Evolutionary conservation across 1,140 invertebrate genomes (phyloP), one percentile per base, ranked within the genome.

Genomic region (Dendroctonus valens): DNA sequence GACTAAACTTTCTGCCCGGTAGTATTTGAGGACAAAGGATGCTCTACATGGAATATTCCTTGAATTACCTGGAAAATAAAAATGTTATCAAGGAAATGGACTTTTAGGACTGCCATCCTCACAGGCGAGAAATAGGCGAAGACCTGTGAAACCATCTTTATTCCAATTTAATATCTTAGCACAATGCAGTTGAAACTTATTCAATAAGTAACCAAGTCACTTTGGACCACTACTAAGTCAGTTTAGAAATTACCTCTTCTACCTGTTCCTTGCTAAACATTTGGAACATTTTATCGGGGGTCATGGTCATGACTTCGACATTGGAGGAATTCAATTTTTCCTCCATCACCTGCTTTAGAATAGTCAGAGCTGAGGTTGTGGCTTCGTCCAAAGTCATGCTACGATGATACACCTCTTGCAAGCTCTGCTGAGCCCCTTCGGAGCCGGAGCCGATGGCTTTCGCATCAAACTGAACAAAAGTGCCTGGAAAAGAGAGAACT

Each of bases 281-380:
- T 69, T 95, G 90, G 82, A 96, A 98, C 69, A 91, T 81, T 70
- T 86, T 83, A 7, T 87, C 85, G 1, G 90, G 89, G 3, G 93
- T 97, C 81, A 98, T 93, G 12, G 92, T 94, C 75, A 96, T 94
- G 41, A 99, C 91, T 84, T 99, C 98, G 52, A 99, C 96, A 83
- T 99, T 99, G 41, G 91, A 94, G 39, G 94, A 92, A 70, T 92
- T 98, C 0, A 99, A 79, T 81, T 99, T 99, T 80, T 99, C 98
- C 79, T 99, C 98, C 98, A 99, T 99, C 0, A 99, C 97, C 83
- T 99, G 97, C 77, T 99, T 99, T 2, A 99, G 80, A 75, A 99
- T 99, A 7, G 91, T 95, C 11, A 99, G 80, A 3, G 94, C 90
- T 41, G 91, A 79, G 75, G 95, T 96, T 59, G 94, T 89, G 11